A percentile compares a stretch with the other conserved stretches of the same genome.
These are phyloP conservation scores for Sus cebifrons DNA, from an alignment of 2,797 vertebrate species.

Conservation along the genomic window DNA sequence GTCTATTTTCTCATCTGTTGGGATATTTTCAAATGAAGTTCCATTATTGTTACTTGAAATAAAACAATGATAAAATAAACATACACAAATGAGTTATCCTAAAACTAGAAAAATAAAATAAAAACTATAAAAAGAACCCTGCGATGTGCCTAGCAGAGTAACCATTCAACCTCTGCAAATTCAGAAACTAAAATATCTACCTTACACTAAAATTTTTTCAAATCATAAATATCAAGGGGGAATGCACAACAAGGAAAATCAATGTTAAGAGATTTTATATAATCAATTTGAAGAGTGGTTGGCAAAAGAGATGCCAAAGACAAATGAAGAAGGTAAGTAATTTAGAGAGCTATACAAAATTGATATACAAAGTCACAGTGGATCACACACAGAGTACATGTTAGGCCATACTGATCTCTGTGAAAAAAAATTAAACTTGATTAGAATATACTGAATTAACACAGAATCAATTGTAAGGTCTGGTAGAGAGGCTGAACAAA, in stretches of 20 bases:
- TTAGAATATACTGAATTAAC: neutral
- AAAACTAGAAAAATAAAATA: slow-evolving; percentile 65
- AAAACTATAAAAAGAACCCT: slow-evolving; percentile 33
- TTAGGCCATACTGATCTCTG: neutral
- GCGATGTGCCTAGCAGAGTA: neutral
- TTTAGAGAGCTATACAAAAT: slow-evolving; percentile 29
- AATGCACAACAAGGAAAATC: slow-evolving; percentile 34
- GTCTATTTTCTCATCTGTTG: neutral
- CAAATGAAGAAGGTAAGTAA: slow-evolving; percentile 80
- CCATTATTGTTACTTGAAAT: slow-evolving; percentile 53
- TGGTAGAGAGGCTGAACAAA: slow-evolving; percentile 9
- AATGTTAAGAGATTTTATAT: neutral
- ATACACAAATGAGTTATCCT: slow-evolving; percentile 48
- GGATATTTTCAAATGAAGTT: slow-evolving; percentile 52
- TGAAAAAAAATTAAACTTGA: slow-evolving; percentile 36
- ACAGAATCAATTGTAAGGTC: neutral
- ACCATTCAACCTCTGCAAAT: slow-evolving; percentile 62
- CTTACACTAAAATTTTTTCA: slow-evolving; percentile 22
- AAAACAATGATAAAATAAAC: slow-evolving; percentile 49
- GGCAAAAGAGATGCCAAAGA: slow-evolving; percentile 53
- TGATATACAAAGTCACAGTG: neutral
- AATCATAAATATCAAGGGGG: slow-evolving; percentile 43
- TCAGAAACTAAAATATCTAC: slow-evolving; percentile 41
- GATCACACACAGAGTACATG: neutral
- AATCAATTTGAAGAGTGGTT: slow-evolving; percentile 52